Evolutionary conservation across 1,140 invertebrate genomes (phyloP).

Genomic region (Trissolcus basalis): DNA sequence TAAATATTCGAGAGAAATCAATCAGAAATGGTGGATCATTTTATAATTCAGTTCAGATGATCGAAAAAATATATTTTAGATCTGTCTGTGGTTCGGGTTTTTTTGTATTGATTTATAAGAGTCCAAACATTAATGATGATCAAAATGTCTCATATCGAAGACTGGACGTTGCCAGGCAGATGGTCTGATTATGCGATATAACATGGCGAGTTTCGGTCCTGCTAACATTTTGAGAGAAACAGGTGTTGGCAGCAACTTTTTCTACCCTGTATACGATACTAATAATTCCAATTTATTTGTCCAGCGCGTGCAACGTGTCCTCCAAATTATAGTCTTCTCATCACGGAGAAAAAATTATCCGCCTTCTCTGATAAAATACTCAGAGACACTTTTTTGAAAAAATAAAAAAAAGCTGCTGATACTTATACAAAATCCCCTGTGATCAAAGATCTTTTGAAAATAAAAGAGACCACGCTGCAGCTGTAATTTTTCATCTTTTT

Average conservation of each 20-base stretch:
- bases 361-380: too few species aligned
- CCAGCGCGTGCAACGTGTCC: slow-evolving; percentile 35
- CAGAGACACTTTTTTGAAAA: too few species aligned
- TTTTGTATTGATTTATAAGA: background rate
- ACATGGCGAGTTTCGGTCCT: slow-evolving; percentile 57
- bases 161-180: slow-evolving; percentile 62
- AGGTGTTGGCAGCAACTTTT: slow-evolving; percentile 57
- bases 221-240: slow-evolving; percentile 64
- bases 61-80: too few species aligned
- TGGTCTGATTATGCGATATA: slow-evolving; percentile 65
- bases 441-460: too few species aligned
- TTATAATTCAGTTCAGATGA: too few species aligned
- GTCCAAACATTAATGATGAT: slow-evolving; percentile 3
- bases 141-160: slow-evolving; percentile 27
- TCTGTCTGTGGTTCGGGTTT: background rate
- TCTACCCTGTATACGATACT: slow-evolving; percentile 10
- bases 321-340: background rate
- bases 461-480: too few species aligned
- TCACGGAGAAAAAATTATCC: too few species aligned
- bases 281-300: slow-evolving; percentile 33
- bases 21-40: too few species aligned
- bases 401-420: too few species aligned
- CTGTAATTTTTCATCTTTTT: too few species aligned
- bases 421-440: too few species aligned
- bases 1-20: too few species aligned